Base-by-base conservation (phyloP, 2,113 vertebrate species). In the Bujurquina vittata region DNA sequence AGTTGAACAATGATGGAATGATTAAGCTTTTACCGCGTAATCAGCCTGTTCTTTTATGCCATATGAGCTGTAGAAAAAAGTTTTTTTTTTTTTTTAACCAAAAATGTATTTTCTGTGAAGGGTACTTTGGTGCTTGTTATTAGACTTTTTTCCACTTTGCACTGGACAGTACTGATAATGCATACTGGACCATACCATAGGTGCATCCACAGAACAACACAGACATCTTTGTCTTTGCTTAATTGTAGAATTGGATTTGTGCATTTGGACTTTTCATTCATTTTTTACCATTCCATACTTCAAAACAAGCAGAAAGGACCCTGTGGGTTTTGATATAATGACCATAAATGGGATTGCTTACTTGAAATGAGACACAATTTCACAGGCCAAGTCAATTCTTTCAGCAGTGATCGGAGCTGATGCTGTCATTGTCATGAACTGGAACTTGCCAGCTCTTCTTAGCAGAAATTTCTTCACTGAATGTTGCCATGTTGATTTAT, bases 1-100 rank as follows among this genome's bases (percentile, higher is more conserved):
- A 88, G 84, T 79, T 88, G 89, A 93, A 91, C 84, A 90, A 84
- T 90, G 91, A 84, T 91, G 88, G 74, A 80, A 75, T 90, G 91
- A 91, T 94, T 88, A 88, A 35, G 77, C 87, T 84, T 86, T 89
- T 81, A 81, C 74, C 54, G 43, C 43, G 60, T 86, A 90, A 92
- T 91, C 86, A 87, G 77, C 52, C 84, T 84, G 84, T 76, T 81
- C 84, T 80, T 81, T 88, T 79, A 73, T 58, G 67, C 56, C 20
- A 46, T 76, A 23, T 14, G 49, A 81, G 55, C 58, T 79, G 40
- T 54, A 33, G 26, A 40, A 73, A 85, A 84, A 87, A 65, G 22
- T 12, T 60, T 46, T 81, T 61, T 43, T 37, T 20, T 14, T 60
- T 46, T 81, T 61, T 43, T 10, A 9, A 35, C 33, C 33, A 40